phyloP scores from a whole-genome alignment of 2,888 invertebrate species.

The Branchipolynoe longqiensis region DNA sequence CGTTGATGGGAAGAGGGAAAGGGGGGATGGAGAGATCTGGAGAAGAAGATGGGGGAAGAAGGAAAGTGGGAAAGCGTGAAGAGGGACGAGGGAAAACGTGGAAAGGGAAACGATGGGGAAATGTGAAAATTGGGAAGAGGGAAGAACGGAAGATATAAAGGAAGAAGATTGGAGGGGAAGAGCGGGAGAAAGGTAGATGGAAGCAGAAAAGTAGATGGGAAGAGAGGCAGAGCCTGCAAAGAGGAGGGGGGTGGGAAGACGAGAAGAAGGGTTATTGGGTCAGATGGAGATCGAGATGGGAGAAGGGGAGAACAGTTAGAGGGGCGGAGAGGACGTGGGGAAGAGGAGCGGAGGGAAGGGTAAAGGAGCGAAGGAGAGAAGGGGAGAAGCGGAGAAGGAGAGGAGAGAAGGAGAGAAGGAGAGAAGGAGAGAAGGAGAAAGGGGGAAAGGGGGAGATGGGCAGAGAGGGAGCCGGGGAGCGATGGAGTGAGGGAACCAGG shows the following conservation, averaged over 20 bases:
- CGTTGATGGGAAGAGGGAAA: not conserved
- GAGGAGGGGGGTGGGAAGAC: too few species aligned
- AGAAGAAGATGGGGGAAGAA: not conserved
- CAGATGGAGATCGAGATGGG: too few species aligned
- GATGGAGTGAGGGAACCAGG: too few species aligned
- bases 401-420: not conserved
- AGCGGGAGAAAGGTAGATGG: not conserved
- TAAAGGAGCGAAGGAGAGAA: not conserved
- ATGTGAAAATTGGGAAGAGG: not conserved
- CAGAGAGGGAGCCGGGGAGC: too few species aligned
- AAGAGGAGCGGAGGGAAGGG: not conserved
- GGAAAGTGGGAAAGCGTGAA: not conserved
- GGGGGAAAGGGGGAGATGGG: too few species aligned
- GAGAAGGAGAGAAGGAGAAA: not conserved
- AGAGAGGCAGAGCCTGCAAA: too few species aligned
- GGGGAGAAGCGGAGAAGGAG: not conserved
- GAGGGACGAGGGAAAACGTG: not conserved
- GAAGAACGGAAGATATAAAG: not conserved
- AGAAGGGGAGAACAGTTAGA: too few species aligned
- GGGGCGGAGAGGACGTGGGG: too few species aligned
- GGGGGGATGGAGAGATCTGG: not conserved
- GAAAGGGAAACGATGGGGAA: not conserved
- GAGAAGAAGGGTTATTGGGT: too few species aligned
- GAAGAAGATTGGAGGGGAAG: not conserved
- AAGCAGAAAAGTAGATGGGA: not conserved